phyloP scores from a whole-genome alignment of 64 coral and sea anemone species.

The Stylophora pistillata region DNA sequence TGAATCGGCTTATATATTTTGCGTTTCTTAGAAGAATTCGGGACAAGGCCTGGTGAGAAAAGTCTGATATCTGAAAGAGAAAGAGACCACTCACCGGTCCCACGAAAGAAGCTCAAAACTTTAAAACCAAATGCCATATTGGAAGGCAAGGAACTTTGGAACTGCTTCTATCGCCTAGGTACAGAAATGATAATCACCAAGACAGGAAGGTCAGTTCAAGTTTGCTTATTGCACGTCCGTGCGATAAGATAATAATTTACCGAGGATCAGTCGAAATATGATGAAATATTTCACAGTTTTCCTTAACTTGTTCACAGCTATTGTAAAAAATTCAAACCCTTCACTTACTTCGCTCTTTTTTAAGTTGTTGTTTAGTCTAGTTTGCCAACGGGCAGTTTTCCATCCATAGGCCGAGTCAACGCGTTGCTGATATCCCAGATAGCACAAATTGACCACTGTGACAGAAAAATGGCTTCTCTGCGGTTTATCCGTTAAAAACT shows the following conservation, averaged over 20 bases:
- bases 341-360: not conserved
- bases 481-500: slow-evolving; percentile 30
- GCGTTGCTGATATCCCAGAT: slow-evolving; percentile 29
- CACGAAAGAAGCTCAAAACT: slow-evolving; percentile 8
- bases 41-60: slow-evolving; percentile 32
- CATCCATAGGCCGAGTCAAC: not conserved
- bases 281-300: slow-evolving; percentile 17
- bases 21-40: slow-evolving; percentile 37
- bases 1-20: slow-evolving; percentile 41
- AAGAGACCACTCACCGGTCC: slow-evolving; percentile 2
- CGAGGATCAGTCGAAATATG: slow-evolving; percentile 3
- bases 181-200: slow-evolving; percentile 96
- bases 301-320: not conserved
- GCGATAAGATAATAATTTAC: slow-evolving; percentile 41
- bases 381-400: slow-evolving; percentile 7
- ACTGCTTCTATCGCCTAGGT: slow-evolving; percentile 85
- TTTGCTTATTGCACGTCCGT: slow-evolving; percentile 37
- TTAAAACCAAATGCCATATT: slow-evolving; percentile 51
- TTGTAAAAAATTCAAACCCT: not conserved
- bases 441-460: slow-evolving; percentile 14
- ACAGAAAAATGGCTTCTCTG: slow-evolving; percentile 28
- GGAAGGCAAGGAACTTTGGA: slow-evolving; percentile 85
- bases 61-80: slow-evolving; percentile 17
- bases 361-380: slow-evolving; percentile 33
- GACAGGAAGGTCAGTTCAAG: slow-evolving; percentile 75